Base-by-base conservation (phyloP, 1,140 invertebrate genomes). In the Eriosoma lanigerum region DNA sequence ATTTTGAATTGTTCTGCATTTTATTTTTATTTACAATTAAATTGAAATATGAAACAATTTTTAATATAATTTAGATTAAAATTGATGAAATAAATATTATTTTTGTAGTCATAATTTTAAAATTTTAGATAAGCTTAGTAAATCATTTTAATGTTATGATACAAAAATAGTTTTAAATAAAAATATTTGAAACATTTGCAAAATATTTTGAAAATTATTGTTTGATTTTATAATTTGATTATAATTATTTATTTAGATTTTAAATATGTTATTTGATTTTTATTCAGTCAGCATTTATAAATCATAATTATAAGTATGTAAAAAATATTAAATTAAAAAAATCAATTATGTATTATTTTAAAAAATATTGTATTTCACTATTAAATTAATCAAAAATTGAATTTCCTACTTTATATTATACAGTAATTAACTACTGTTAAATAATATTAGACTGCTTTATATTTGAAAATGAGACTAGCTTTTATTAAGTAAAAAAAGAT, bases 61-160 rank as follows among this genome's bases (percentile, higher is more conserved):
- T 3, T 26, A 15, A 44, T 4, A n/a, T 70, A 26, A 48, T 26
- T 24, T 17, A 32, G 48, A 10, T 9, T 3, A 0, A 8, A 26
- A 70, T 26, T 24, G 21, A 48, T 38, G 17, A 68, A 38, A 48
- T 68, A 46, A n/a, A 46, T 64, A 68, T 26, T 68, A 21, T 66
- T 66, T 70, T 70, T 48, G 66, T 70, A 70, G 66, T 8, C 44
- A 29, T 46, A 48, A 21, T 48, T 70, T 70, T 70, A 24, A 70
- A 70, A 50, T 2, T 48, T 44, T 66, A 46, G 38, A 19, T 38
- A n/a, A 64, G 21, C 13, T 38, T 44, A 32, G 10, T 44, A 38
- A 66, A 66, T 12, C 32, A 10, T 48, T 48, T 68, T 48, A 68
- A 68, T 68, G 24, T 46, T 48, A 68, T 46, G 12, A 46, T 17